A percentile compares a stretch with the other conserved stretches of the same genome.
Conservation (phyloP, 2,888 invertebrate species). For the Morinoia aosen region DNA sequence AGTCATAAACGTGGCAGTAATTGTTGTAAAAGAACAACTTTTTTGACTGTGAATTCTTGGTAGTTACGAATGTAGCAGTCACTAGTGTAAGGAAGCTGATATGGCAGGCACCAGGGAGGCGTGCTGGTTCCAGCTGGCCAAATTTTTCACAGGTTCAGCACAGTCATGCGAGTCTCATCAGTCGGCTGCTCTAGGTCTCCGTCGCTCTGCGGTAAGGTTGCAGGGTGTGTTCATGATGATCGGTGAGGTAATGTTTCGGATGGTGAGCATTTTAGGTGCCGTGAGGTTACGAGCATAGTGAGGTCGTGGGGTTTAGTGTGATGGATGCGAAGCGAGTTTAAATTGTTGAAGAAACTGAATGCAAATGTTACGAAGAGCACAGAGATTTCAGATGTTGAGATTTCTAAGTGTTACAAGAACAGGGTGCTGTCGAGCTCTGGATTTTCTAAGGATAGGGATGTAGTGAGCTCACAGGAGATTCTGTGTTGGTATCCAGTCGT, state of each 20-base stretch:
- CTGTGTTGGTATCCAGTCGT: not conserved
- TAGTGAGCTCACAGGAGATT: not conserved
- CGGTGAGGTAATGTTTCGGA: too few relatives aligned
- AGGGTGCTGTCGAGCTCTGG: not conserved
- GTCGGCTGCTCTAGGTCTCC: not conserved
- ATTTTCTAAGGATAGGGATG: not conserved
- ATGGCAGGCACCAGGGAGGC: not conserved
- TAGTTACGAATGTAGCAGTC: too few relatives aligned
- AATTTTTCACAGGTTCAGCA: not conserved
- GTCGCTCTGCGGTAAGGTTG: not conserved
- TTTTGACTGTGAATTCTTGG: not conserved
- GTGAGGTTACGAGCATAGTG: too few relatives aligned
- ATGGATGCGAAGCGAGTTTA: not conserved
- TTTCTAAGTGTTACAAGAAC: too few relatives aligned
- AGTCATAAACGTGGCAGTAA: not conserved
- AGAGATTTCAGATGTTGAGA: not conserved
- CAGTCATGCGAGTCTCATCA: not conserved
- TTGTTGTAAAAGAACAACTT: not conserved
- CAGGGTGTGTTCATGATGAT: not conserved
- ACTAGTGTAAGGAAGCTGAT: too few relatives aligned
- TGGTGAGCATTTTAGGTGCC: too few relatives aligned
- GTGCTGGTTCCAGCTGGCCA: not conserved
- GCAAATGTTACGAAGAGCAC: not conserved
- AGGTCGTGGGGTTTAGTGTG: not conserved
- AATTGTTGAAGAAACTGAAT: not conserved